Percentiles rank a stretch among this genome's conserved stretches.
These are phyloP conservation scores for Germaria angustata DNA, from an alignment of 2,888 invertebrate genomes.

Conservation along the genomic window DNA sequence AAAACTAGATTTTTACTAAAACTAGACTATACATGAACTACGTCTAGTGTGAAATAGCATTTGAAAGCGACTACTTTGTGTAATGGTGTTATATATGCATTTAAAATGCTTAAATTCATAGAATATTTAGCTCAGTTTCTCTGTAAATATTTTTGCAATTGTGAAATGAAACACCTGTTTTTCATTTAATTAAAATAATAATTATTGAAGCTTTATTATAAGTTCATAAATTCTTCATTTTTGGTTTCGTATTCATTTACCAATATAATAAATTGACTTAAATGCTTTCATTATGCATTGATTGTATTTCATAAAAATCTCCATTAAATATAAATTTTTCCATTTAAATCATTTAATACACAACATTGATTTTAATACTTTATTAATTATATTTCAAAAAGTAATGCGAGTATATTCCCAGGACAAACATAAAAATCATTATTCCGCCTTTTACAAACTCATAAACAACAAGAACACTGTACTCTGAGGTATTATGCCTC, in stretches of 20 bases:
- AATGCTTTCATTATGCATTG: background rate
- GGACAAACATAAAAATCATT: background rate
- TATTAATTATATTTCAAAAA: constrained; percentile 3
- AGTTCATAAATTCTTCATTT: constrained; percentile 7
- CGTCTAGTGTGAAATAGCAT: too few relatives aligned
- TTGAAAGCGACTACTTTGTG: too few relatives aligned
- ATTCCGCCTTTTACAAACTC: background rate
- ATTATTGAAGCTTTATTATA: background rate
- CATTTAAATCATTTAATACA: constrained; percentile 29
- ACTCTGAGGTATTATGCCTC: constrained; percentile 33
- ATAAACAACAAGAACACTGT: background rate
- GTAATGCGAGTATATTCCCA: too few relatives aligned
- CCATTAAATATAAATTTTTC: constrained; percentile 3
- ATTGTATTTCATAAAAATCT: background rate
- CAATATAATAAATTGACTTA: constrained; percentile 12
- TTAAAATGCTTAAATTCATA: too few relatives aligned
- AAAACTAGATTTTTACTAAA: too few relatives aligned
- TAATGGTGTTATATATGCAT: too few relatives aligned
- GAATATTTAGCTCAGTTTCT: background rate
- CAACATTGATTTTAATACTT: constrained; percentile 30
- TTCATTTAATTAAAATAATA: background rate
- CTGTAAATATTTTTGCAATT: background rate
- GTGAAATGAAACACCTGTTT: background rate
- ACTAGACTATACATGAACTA: too few relatives aligned
- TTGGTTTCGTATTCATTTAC: constrained; percentile 1